Percentiles rank a stretch among this genome's conserved stretches.
Evolutionary conservation across 1,140 invertebrate genomes (phyloP).

Genomic region (Aphelenchoides fujianensis): DNA sequence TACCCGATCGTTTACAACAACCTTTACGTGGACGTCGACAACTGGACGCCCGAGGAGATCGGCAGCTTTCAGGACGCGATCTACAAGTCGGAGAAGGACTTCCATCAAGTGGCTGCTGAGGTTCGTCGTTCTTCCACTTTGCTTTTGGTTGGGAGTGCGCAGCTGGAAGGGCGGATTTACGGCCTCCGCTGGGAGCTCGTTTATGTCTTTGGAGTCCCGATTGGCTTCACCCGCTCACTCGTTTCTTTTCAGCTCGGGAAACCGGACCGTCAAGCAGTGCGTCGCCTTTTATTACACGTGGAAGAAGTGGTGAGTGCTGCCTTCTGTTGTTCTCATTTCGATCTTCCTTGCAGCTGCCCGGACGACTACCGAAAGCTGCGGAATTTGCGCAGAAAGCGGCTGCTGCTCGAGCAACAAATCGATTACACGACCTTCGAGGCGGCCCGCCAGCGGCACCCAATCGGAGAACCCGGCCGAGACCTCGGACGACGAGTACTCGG

Average conservation of each 20-base stretch:
- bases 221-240: too few relatives aligned
- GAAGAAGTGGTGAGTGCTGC: slow-evolving; percentile 73
- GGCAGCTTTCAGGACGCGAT: slow-evolving; percentile 81
- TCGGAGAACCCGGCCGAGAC: slow-evolving; percentile 39
- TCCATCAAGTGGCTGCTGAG: slow-evolving; percentile 79
- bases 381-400: slow-evolving; percentile 63
- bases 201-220: too few relatives aligned
- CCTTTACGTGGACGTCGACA: slow-evolving; percentile 61
- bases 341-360: slow-evolving; percentile 51
- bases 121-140: too few relatives aligned
- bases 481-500: slow-evolving; percentile 40
- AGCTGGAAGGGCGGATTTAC: too few relatives aligned
- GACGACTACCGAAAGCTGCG: slow-evolving; percentile 66
- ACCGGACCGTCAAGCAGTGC: slow-evolving; percentile 86
- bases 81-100: slow-evolving; percentile 87
- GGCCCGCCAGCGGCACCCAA: slow-evolving; percentile 27
- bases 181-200: too few relatives aligned
- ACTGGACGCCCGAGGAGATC: slow-evolving; percentile 63
- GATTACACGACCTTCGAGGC: slow-evolving; percentile 34
- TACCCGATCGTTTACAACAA: slow-evolving; percentile 73
- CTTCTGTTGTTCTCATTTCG: neutral
- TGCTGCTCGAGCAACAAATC: slow-evolving; percentile 62
- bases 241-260: slow-evolving; percentile 71
- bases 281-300: slow-evolving; percentile 97
- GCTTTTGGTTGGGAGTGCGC: too few relatives aligned